Conservation (phyloP, 1,140 invertebrate genomes). For the Danaus melanippus region DNA sequence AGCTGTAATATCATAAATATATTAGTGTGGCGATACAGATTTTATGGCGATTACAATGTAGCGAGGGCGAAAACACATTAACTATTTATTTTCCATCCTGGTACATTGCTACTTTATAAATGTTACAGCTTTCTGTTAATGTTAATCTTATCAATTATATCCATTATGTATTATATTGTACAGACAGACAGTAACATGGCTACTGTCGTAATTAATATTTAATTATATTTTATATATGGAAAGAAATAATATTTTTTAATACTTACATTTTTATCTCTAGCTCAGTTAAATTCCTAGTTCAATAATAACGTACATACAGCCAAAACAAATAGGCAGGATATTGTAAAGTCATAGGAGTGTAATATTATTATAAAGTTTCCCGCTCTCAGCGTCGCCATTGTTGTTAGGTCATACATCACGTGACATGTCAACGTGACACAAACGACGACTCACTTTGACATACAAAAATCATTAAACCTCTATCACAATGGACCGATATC, state of each 20-base stretch:
- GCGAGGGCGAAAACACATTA: slow-evolving; percentile 37
- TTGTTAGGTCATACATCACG: slow-evolving; percentile 51
- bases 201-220: too few relatives aligned
- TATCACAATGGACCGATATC: not conserved
- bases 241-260: too few relatives aligned
- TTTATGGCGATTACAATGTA: slow-evolving; percentile 66
- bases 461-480: slow-evolving; percentile 25
- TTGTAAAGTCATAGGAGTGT: slow-evolving; percentile 61
- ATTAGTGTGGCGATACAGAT: slow-evolving; percentile 68
- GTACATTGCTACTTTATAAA: not conserved
- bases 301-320: too few relatives aligned
- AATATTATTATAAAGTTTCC: slow-evolving; percentile 59
- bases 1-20: slow-evolving; percentile 68
- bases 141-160: too few relatives aligned
- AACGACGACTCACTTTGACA: slow-evolving; percentile 35
- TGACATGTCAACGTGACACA: slow-evolving; percentile 39
- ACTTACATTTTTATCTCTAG: too few relatives aligned
- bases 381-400: slow-evolving; percentile 49
- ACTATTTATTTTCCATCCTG: slow-evolving; percentile 19
- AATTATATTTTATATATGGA: too few relatives aligned
- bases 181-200: too few relatives aligned
- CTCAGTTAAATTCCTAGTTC: too few relatives aligned
- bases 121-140: too few relatives aligned
- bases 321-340: slow-evolving; percentile 21
- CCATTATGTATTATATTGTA: too few relatives aligned